Evolutionary conservation across 1,140 invertebrate genomes (phyloP).

Genomic region (Phocides pigmalion): DNA sequence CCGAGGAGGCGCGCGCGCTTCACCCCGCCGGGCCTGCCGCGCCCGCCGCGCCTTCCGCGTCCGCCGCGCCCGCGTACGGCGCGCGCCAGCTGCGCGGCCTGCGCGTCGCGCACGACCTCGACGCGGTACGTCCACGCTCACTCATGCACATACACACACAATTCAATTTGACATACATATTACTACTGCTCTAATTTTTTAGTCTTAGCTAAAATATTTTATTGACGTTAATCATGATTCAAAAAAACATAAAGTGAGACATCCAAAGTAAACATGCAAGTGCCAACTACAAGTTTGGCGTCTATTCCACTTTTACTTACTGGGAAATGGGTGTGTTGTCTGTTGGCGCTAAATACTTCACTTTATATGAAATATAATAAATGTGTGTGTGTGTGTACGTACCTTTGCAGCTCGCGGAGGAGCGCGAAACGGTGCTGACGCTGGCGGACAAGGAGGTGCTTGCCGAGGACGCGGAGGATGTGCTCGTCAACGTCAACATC

Average conservation of each 20-base stretch:
- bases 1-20: constrained; percentile 90
- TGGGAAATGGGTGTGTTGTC: too few relatives aligned
- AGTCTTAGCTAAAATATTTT: too few relatives aligned
- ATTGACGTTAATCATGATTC: too few relatives aligned
- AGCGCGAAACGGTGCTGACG: constrained; percentile 94
- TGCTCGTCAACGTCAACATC: constrained; percentile 98
- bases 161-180: too few relatives aligned
- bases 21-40: too few relatives aligned
- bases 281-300: too few relatives aligned
- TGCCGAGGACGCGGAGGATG: constrained; percentile 93
- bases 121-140: constrained; percentile 65
- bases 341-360: too few relatives aligned
- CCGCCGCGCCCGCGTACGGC: constrained; percentile 85
- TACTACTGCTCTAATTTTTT: too few relatives aligned
- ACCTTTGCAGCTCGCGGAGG: constrained; percentile 90
- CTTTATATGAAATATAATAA: not conserved
- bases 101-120: constrained; percentile 93
- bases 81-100: constrained; percentile 91
- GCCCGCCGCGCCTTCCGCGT: constrained; percentile 70
- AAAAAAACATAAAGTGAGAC: too few relatives aligned
- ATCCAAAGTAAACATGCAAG: too few relatives aligned
- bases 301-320: too few relatives aligned
- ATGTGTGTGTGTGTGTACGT: too few relatives aligned
- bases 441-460: constrained; percentile 96
- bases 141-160: not conserved